Percentiles rank a stretch among this genome's conserved stretches.
phyloP scores from a whole-genome alignment of 2,797 vertebrate species.

The Pipistrellus nathusii region DNA sequence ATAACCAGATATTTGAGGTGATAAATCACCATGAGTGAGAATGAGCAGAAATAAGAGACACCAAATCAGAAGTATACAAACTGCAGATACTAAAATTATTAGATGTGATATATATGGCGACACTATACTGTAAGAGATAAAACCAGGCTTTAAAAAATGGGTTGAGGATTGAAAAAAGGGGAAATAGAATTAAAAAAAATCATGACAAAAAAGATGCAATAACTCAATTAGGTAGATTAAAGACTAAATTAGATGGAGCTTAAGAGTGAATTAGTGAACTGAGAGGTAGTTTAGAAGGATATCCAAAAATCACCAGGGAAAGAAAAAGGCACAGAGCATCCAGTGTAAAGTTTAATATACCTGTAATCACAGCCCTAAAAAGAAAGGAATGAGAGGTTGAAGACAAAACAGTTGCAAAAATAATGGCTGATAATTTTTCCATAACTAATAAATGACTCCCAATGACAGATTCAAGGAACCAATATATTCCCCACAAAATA shows the following conservation, averaged over 20 bases:
- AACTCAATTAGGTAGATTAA: background rate
- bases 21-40: background rate
- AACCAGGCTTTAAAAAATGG: background rate
- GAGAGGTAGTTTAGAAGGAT: background rate
- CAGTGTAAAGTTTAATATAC: background rate
- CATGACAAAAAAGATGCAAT: background rate
- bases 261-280: background rate
- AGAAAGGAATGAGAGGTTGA: background rate
- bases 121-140: background rate
- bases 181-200: background rate
- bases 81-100: no score
- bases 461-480: background rate
- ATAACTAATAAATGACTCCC: background rate
- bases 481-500: background rate
- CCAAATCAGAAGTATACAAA: fast-evolving
- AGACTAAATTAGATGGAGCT: background rate
- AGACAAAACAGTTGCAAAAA: background rate
- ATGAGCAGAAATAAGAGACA: background rate
- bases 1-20: background rate
- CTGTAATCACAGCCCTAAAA: background rate
- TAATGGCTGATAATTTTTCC: background rate
- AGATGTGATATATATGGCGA: background rate
- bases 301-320: background rate
- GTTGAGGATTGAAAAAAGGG: background rate
- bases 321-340: background rate